These are phyloP conservation scores for Stigmatopora argus DNA, from an alignment of 2,113 vertebrate species.

Conservation along the genomic window DNA sequence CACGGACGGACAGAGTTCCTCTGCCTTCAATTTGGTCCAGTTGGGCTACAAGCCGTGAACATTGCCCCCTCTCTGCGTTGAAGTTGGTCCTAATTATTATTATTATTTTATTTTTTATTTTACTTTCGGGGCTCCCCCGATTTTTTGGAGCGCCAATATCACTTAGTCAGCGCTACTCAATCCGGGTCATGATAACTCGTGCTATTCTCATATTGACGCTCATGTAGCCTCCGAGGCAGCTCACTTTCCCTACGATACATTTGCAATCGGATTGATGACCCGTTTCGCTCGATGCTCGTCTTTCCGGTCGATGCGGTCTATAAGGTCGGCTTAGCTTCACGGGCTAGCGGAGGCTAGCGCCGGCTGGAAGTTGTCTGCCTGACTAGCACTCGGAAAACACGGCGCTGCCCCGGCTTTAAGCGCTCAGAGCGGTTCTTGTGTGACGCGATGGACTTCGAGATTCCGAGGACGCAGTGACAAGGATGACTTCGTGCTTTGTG, in stretches of 20 bases:
- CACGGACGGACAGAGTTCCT: constrained; percentile 33
- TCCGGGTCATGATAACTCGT: constrained; percentile 23
- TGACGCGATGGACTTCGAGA: constrained; percentile 91
- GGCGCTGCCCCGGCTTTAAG: constrained; percentile 28
- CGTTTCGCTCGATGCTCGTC: constrained; percentile 40
- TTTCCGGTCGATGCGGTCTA: constrained; percentile 47
- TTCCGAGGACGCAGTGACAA: constrained; percentile 82
- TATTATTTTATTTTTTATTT: not conserved
- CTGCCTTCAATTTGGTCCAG: constrained; percentile 67
- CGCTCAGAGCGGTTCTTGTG: constrained; percentile 60
- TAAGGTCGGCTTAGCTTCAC: constrained; percentile 56
- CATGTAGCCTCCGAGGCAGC: constrained; percentile 37
- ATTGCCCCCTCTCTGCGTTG: constrained; percentile 52
- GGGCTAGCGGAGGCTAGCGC: constrained; percentile 58
- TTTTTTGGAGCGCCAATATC: constrained; percentile 31
- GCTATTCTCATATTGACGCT: constrained; percentile 22
- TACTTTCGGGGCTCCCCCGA: constrained; percentile 27
- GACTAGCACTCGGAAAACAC: constrained; percentile 29
- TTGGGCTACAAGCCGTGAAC: constrained; percentile 60
- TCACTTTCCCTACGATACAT: constrained; percentile 54
- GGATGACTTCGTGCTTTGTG: constrained; percentile 99
- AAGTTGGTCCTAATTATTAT: constrained; percentile 19
- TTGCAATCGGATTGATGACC: constrained; percentile 58
- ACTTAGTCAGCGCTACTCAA: constrained; percentile 28
- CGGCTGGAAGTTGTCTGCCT: constrained; percentile 58